phyloP scores from a whole-genome alignment of 1,140 invertebrate genomes.

The Onthophagus taurus region DNA sequence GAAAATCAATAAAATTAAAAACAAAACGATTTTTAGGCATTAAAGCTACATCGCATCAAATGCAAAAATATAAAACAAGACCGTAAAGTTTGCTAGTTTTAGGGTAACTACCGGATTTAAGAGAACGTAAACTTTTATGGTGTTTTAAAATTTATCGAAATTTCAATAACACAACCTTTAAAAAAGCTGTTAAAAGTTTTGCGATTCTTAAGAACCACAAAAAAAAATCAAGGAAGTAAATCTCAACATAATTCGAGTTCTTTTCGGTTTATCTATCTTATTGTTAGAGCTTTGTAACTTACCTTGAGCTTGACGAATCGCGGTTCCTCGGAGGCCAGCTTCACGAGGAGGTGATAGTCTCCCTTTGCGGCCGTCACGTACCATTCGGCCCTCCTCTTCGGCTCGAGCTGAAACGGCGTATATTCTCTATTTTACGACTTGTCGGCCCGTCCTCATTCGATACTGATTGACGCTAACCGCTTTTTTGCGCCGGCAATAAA shows the following conservation, averaged over 20 bases:
- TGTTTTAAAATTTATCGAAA: too few species aligned
- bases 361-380: slow-evolving; percentile 69
- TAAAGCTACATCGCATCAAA: too few species aligned
- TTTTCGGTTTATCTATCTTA: slow-evolving; percentile 13
- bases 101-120: too few species aligned
- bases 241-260: slow-evolving; percentile 13
- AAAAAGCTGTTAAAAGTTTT: too few species aligned
- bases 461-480: not conserved
- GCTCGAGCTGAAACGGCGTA: slow-evolving; percentile 40
- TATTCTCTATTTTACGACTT: slow-evolving; percentile 11
- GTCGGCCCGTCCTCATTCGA: not conserved
- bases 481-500: not conserved
- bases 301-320: slow-evolving; percentile 74
- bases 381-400: slow-evolving; percentile 71
- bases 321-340: slow-evolving; percentile 70
- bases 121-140: too few species aligned
- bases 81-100: too few species aligned
- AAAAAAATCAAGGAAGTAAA: not conserved
- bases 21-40: too few species aligned
- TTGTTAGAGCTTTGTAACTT: slow-evolving; percentile 31
- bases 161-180: too few species aligned
- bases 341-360: slow-evolving; percentile 73
- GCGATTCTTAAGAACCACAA: too few species aligned
- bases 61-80: too few species aligned
- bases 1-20: too few species aligned